Conservation (phyloP, 2,797 vertebrate species). For the Pygocentrus nattereri region DNA sequence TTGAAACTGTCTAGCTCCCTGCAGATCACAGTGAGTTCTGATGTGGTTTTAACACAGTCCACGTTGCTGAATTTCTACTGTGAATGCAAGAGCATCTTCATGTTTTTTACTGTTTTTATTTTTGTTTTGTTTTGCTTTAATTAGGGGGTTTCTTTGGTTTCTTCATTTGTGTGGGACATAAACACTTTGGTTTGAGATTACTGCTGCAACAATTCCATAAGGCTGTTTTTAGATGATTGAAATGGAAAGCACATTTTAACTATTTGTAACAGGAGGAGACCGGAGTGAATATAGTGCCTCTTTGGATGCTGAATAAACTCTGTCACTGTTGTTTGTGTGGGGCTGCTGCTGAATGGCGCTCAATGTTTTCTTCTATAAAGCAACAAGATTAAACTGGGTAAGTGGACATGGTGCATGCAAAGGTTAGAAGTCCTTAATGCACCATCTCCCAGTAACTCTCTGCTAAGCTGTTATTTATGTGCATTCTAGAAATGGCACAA, state of each 20-base stretch:
- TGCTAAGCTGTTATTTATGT: no score
- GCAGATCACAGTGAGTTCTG: not conserved
- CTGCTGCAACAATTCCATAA: not conserved
- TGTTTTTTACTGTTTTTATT: not conserved
- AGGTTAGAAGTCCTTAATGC: no score
- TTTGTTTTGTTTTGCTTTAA: not conserved
- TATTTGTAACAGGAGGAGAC: constrained; percentile 21
- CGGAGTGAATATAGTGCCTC: not conserved
- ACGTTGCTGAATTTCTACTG: not conserved
- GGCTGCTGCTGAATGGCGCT: constrained; percentile 19
- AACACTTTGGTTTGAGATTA: not conserved
- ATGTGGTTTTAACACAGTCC: not conserved
- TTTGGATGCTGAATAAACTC: constrained; percentile 20
- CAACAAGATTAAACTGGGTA: no score
- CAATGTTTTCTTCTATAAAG: not conserved
- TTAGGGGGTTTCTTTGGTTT: not conserved
- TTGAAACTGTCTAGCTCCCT: not conserved
- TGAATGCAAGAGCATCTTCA: not conserved
- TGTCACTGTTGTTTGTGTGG: not conserved
- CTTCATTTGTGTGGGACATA: not conserved
- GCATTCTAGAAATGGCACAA: no score
- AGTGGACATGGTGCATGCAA: no score
- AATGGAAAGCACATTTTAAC: constrained; percentile 5
- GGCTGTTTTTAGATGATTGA: not conserved
- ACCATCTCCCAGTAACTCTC: no score